Conservation (phyloP, 2,888 invertebrate species). For the Eumerus sabulonum region DNA sequence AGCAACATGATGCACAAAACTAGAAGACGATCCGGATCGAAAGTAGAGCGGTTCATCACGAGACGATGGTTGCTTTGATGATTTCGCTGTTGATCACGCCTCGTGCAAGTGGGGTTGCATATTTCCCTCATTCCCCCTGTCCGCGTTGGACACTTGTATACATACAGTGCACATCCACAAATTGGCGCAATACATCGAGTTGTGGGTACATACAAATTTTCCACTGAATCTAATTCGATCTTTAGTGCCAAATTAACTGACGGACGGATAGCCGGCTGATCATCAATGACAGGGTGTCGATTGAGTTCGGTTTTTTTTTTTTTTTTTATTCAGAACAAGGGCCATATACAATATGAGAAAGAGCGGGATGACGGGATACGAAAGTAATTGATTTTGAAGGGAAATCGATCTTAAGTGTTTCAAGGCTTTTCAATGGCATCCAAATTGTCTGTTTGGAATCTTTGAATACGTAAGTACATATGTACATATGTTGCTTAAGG, state of each 20-base stretch:
- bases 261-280: background rate
- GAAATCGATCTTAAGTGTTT: conserved; percentile 39
- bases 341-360: too few species aligned
- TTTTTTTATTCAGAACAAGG: too few species aligned
- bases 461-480: too few species aligned
- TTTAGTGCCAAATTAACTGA: conserved; percentile 24
- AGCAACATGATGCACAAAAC: too few species aligned
- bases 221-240: conserved; percentile 22
- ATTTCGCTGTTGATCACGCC: conserved; percentile 2
- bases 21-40: too few species aligned
- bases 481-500: too few species aligned
- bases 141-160: too few species aligned
- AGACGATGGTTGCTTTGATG: background rate
- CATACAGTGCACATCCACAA: too few species aligned
- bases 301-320: too few species aligned
- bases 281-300: conserved; percentile 6
- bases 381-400: conserved; percentile 29
- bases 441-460: too few species aligned
- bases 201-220: conserved; percentile 22
- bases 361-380: background rate
- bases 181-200: background rate
- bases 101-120: background rate
- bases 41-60: background rate
- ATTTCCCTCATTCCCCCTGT: too few species aligned
- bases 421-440: conserved; percentile 37